Base-by-base conservation (phyloP, 2,797 vertebrate genomes). In the Gadopsis bispinosus region DNA sequence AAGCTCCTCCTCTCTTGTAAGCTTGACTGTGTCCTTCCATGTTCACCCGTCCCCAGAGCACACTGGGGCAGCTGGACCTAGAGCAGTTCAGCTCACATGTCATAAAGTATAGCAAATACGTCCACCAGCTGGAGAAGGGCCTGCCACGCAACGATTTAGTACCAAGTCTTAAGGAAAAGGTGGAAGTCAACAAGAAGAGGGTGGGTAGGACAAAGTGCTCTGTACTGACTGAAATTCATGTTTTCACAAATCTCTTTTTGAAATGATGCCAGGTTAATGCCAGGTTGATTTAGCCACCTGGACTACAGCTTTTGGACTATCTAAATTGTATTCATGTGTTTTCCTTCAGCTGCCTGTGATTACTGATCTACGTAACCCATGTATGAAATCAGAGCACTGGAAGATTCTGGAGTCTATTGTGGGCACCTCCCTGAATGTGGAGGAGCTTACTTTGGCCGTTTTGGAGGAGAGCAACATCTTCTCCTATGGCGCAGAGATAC, bases 61-160 rank as follows among this genome's bases (percentile, higher is more conserved):
- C 87, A 35, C 92, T 95, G 81, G 86, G 94, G 35, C 83, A 85
- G 39, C 81, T 97, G 82, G 95, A 97, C 86, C 83, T 96, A 61
- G 96, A 97, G 80, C 56, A 90, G 62, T 87, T 97, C 41, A 94
- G 86, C 45, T 62, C 85, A 55, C 93, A 96, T 89, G 94, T 97
- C 75, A 92, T 90, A 74, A 97, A 95, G 83, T 97, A 95, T 14
- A 73, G 86, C 84, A 96, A 96, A 87, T 93, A 94, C 47, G 91
- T 96, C 73, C 92, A 26, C 82, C 96, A 97, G 80, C 79, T 97
- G 87, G 96, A 98, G 89, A 97, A 95, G 85, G 96, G 96, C 41
- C 93, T 97, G 62, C 95, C 94, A 9, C 89, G 85, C 43, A 97
- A 97, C 87, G 94, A 72, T 14, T 93, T 95, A 4, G 91, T 96